Conservation (phyloP, 2,797 vertebrate genomes). For the Mastacembelus armatus region DNA sequence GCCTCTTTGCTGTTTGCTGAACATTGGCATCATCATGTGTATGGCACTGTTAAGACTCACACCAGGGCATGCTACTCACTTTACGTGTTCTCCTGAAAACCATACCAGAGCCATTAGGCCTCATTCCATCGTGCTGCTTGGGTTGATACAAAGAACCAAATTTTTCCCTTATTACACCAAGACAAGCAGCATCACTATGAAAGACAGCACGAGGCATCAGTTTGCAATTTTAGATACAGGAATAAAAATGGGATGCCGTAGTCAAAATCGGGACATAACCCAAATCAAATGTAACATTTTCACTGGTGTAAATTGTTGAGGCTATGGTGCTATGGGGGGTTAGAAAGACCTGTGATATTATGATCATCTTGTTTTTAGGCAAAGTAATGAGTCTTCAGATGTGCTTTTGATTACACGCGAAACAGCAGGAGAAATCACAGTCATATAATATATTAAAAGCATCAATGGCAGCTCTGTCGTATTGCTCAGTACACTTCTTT, state of each 20-base stretch:
- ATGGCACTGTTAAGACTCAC: conserved; percentile 2
- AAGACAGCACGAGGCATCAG: conserved; percentile 10
- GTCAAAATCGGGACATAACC: not conserved
- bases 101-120: conserved; percentile 41
- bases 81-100: conserved; percentile 35
- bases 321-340: no score
- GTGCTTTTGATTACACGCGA: conserved; percentile 30
- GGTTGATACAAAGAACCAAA: conserved; percentile 22
- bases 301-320: conserved; percentile 6
- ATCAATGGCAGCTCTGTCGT: not conserved
- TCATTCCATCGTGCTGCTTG: conserved; percentile 1
- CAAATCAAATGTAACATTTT: not conserved
- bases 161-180: conserved; percentile 8
- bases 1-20: conserved; percentile 31
- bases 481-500: not conserved
- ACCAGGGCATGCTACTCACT: not conserved
- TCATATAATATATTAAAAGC: conserved; percentile 49
- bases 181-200: conserved; percentile 11
- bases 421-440: conserved; percentile 13
- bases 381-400: conserved; percentile 26
- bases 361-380: conserved; percentile 20
- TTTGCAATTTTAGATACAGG: conserved; percentile 10
- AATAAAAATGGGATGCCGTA: not conserved
- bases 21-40: conserved; percentile 6
- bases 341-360: conserved; percentile 4